phyloP scores from a whole-genome alignment of 2,113 vertebrate genomes.

The Thamnophis sirtalis region DNA sequence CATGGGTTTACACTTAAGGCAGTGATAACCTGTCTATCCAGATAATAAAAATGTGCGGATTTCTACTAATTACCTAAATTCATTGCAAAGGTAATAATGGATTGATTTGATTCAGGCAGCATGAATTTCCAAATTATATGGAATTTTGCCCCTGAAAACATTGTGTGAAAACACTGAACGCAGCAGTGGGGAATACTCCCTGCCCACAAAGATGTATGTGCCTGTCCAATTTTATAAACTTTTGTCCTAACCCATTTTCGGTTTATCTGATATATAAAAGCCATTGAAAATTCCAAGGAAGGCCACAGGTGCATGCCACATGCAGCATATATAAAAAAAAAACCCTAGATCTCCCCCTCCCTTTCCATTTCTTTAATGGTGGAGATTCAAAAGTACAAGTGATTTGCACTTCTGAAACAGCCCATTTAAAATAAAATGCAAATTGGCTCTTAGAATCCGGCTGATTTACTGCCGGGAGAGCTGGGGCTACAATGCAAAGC shows the following conservation, averaged over 20 bases:
- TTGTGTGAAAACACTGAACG: neutral
- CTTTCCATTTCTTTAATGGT: neutral
- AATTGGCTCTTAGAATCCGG: neutral
- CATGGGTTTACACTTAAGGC: neutral
- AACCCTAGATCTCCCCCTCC: neutral
- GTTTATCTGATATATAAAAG: neutral
- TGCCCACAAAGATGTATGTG: neutral
- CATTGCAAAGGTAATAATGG: neutral
- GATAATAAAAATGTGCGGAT: neutral
- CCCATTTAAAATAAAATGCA: constrained; percentile 9
- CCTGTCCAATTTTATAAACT: neutral
- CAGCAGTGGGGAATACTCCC: neutral
- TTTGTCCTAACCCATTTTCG: neutral
- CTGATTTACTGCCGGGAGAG: neutral
- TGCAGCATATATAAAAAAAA: neutral
- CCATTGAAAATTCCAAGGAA: neutral
- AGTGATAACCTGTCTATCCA: neutral
- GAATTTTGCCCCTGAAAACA: neutral
- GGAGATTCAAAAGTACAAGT: neutral
- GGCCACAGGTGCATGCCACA: neutral
- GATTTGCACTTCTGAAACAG: constrained; percentile 16
- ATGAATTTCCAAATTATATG: neutral
- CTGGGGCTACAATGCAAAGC: neutral
- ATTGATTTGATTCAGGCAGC: neutral
- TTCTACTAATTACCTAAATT: neutral